These are phyloP conservation scores for Nasonia vitripennis DNA, from an alignment of 1,140 invertebrate genomes.

Conservation along the genomic window DNA sequence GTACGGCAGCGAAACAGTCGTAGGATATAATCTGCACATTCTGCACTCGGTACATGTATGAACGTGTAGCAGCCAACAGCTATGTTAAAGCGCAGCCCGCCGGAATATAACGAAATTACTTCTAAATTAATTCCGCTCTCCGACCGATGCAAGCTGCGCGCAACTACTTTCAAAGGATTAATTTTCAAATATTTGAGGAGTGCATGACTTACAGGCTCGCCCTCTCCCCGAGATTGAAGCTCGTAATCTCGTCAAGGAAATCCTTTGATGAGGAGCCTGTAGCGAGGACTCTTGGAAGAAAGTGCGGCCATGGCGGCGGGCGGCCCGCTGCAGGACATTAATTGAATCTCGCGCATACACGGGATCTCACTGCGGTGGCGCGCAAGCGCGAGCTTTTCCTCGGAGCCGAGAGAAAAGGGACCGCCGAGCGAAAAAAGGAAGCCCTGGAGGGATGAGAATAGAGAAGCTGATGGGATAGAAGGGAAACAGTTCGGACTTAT, in stretches of 20 bases:
- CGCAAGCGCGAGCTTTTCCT: background rate
- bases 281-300: constrained; percentile 13
- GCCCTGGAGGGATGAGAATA: constrained; percentile 18
- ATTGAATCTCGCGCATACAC: constrained; percentile 57
- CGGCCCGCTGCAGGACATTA: constrained; percentile 60
- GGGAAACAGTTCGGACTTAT: constrained; percentile 55
- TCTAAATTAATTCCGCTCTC: constrained; percentile 5
- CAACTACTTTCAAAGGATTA: constrained; percentile 37
- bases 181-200: constrained; percentile 24
- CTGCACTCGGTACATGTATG: background rate
- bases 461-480: constrained; percentile 43
- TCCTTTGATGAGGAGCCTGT: constrained; percentile 35
- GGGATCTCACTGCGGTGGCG: background rate
- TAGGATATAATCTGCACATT: background rate
- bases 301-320: background rate
- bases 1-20: too few relatives aligned
- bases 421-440: constrained; percentile 6
- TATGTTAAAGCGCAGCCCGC: background rate
- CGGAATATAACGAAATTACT: constrained; percentile 15
- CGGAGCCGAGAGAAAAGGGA: background rate
- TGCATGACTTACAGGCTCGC: background rate
- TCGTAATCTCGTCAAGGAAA: constrained; percentile 26
- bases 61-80: background rate
- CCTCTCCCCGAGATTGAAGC: background rate
- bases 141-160: background rate